phyloP scores from a whole-genome alignment of 2,888 invertebrate genomes.

The Eupithecia subfuscata region DNA sequence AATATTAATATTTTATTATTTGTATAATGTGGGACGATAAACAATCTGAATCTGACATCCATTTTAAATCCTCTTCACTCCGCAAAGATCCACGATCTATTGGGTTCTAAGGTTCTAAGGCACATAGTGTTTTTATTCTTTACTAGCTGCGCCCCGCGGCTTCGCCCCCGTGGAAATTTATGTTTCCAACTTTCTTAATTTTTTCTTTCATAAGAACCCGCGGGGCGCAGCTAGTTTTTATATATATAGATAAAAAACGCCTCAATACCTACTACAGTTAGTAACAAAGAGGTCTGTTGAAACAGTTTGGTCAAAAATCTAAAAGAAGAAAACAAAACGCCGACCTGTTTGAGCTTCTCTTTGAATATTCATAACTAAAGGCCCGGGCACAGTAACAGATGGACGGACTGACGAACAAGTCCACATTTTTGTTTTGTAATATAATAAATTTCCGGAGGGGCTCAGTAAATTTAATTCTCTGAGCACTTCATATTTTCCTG shows the following conservation, averaged over 20 bases:
- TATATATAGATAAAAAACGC: background rate
- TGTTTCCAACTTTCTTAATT: too few relatives aligned
- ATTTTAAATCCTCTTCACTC: too few relatives aligned
- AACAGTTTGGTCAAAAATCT: background rate
- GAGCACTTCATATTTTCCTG: background rate
- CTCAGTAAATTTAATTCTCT: constrained; percentile 4
- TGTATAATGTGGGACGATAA: too few relatives aligned
- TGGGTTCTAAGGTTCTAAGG: too few relatives aligned
- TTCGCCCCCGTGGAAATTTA: too few relatives aligned
- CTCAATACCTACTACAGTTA: background rate
- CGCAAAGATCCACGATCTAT: too few relatives aligned
- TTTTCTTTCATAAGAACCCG: too few relatives aligned
- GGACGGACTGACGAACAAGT: constrained; percentile 18
- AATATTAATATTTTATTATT: too few relatives aligned
- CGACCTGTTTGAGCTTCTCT: constrained; percentile 11
- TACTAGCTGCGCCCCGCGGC: too few relatives aligned
- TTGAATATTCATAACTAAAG: constrained; percentile 29
- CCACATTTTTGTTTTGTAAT: constrained; percentile 21
- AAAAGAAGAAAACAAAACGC: constrained; percentile 10
- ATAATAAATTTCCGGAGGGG: constrained; percentile 7
- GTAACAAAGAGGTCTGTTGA: background rate
- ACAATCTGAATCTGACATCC: too few relatives aligned
- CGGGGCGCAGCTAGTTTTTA: too few relatives aligned
- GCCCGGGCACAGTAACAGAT: constrained; percentile 21
- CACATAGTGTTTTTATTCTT: background rate